phyloP scores from a whole-genome alignment of 2,113 vertebrate species.

The Uria aalge region DNA sequence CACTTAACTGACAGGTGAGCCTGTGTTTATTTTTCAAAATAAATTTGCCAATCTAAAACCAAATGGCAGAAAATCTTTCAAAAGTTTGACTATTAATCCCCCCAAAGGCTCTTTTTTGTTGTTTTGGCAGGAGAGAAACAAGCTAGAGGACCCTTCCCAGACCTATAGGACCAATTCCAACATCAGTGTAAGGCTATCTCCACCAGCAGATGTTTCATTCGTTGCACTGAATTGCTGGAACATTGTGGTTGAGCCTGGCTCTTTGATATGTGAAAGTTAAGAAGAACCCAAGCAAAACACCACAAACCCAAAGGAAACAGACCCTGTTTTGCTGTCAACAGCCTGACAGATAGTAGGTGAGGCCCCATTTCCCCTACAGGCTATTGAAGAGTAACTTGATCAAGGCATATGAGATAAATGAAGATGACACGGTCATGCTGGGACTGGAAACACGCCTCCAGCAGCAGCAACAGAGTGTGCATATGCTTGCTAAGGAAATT shows the following conservation, averaged over 20 bases:
- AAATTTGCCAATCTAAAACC: neutral
- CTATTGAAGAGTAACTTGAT: constrained; percentile 9
- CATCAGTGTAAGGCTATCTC: neutral
- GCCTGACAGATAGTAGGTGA: neutral
- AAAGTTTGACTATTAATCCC: neutral
- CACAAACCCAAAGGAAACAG: constrained; percentile 17
- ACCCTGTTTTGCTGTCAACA: constrained; percentile 47
- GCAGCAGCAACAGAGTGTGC: neutral
- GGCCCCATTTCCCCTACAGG: constrained; percentile 13
- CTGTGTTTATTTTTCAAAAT: neutral
- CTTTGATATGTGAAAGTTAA: constrained; percentile 3
- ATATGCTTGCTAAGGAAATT: neutral
- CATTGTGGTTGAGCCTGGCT: neutral
- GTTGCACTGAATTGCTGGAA: neutral
- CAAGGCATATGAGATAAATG: constrained; percentile 3
- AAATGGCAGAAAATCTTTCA: neutral
- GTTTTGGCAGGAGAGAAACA: neutral
- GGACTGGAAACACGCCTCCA: constrained; percentile 33
- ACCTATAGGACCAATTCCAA: neutral
- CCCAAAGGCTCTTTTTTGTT: neutral
- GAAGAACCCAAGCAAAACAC: neutral
- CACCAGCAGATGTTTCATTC: neutral
- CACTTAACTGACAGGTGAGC: neutral
- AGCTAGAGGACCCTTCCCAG: neutral
- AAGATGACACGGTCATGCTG: constrained; percentile 46